A percentile compares a stretch with the other conserved stretches of the same genome.
phyloP scores from a whole-genome alignment of 2,113 vertebrate genomes.

The Platysteira castanea region DNA sequence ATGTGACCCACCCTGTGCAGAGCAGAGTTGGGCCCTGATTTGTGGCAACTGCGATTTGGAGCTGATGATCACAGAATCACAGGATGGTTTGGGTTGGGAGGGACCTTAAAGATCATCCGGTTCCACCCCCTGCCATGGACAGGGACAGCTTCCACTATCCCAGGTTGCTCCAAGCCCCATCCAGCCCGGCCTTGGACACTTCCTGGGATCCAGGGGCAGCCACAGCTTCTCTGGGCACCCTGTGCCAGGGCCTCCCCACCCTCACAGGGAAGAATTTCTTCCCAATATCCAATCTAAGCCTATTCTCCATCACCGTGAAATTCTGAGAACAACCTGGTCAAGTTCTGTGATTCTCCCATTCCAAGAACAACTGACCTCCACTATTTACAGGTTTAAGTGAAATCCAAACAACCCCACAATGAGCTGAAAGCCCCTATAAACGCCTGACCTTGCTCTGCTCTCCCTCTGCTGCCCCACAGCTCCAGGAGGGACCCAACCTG shows the following conservation, averaged over 20 bases:
- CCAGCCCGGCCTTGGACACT: neutral
- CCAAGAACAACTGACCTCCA: neutral
- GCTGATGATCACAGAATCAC: neutral
- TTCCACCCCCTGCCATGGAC: neutral
- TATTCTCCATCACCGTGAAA: neutral
- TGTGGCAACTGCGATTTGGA: fast-evolving
- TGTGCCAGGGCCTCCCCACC: fast-evolving
- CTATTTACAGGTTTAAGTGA: neutral
- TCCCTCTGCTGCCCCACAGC: neutral
- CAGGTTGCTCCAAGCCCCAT: fast-evolving
- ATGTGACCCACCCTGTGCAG: neutral
- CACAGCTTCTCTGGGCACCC: neutral
- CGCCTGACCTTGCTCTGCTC: neutral
- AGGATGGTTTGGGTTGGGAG: neutral
- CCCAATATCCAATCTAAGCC: neutral
- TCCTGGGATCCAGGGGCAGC: neutral
- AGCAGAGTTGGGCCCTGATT: neutral
- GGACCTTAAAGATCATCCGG: fast-evolving
- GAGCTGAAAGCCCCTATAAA: neutral
- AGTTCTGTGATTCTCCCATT: neutral
- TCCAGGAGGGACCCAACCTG: neutral
- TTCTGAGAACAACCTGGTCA: neutral
- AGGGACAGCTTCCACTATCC: fast-evolving
- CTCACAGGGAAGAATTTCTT: neutral
- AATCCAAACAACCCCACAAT: neutral